Conservation (phyloP, 2,797 vertebrate species). For the Aldrovandia affinis region DNA sequence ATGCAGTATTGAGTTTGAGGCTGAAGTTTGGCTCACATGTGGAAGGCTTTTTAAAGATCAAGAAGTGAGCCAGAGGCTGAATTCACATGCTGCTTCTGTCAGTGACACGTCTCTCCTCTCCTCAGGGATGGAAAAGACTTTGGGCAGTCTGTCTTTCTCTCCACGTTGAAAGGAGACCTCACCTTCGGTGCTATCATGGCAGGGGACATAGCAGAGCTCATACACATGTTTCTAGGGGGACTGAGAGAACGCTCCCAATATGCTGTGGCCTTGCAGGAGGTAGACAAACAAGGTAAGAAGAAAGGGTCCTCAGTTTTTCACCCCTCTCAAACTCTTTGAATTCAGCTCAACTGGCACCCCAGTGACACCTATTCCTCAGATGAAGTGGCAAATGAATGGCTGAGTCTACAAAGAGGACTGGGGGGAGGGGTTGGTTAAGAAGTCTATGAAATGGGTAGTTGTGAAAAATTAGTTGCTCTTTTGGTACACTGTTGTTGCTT, state of each 20-base stretch:
- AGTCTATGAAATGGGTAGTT: constrained; percentile 5
- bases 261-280: constrained; percentile 78
- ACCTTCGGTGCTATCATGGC: constrained; percentile 74
- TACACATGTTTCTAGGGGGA: constrained; percentile 80
- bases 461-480: constrained; percentile 10
- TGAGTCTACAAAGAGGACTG: not conserved
- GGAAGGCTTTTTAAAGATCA: not conserved
- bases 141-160: constrained; percentile 74
- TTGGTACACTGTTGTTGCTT: not conserved
- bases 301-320: not conserved
- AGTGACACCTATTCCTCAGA: not conserved
- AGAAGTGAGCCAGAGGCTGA: not conserved
- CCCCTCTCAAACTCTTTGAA: not conserved
- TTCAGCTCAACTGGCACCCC: not conserved
- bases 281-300: constrained; percentile 63
- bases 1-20: constrained; percentile 18
- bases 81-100: not conserved
- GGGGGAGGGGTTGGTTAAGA: not conserved
- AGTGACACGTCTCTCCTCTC: not conserved
- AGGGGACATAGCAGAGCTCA: constrained; percentile 73
- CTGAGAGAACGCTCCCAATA: constrained; percentile 83
- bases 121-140: constrained; percentile 66
- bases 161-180: constrained; percentile 77
- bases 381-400: constrained; percentile 5
- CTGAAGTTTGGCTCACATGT: not conserved